Base-by-base conservation (phyloP, 2,113 vertebrate species). In the Meleagris gallopavo region DNA sequence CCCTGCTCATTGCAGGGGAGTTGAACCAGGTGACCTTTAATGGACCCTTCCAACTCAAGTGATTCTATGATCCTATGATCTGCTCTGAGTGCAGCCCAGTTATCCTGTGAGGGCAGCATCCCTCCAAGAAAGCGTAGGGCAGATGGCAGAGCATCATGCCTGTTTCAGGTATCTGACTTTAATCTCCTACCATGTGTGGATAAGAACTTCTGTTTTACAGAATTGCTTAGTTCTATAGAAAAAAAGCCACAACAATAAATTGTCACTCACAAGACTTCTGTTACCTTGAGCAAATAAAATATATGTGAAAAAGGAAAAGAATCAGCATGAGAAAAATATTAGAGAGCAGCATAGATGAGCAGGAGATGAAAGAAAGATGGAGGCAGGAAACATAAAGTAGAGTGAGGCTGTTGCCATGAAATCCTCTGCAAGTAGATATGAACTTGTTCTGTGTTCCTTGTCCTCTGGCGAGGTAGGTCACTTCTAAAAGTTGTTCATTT, bases 311-410 rank as follows among this genome's bases (percentile, higher is more conserved):
- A 66, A 43, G 15, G n/a, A 55, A 84, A 96, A 82, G 83, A 93
- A 95, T 19, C 76, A 92, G 29, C 64, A 80, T 76, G 76, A 95
- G 83, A 95, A 97, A 91, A 27, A 52, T 76, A 54, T 30, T 83
- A 92, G 79, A 96, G 45, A 58, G 2, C 11, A 45, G 55, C 2
- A 8, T 76, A 94, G 91, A 79, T 92, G 66, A 84, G 71, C 58
- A 95, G 79, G 48, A 52, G 72, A 94, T 95, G 80, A 67, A 92
- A 82, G 88, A 93, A 97, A 96, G 81, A 88, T 72, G 17, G 89
- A 79, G 76, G 50, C 61, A 60, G 21, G 2, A 93, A 86, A 74
- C 1, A 0, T 83, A 87, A 85, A 69, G 6, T 27, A 84, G 45
- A 50, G 29, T 20, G 21, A 88, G 29, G 61, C 11, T 77, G 50